Base-by-base conservation (phyloP, 1,140 invertebrate species). In the Leptinotarsa texana region DNA sequence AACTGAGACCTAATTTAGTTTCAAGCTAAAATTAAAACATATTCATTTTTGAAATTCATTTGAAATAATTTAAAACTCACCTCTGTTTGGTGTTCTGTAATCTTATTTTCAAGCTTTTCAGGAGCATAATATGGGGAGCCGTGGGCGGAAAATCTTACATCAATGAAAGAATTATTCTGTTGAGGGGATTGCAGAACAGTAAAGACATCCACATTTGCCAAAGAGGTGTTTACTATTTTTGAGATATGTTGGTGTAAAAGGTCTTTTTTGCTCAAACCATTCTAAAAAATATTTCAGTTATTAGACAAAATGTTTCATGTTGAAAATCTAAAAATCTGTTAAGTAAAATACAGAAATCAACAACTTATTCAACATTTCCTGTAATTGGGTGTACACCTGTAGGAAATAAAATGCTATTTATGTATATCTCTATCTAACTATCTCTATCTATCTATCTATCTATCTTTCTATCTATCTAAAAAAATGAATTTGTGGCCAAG, bases 71-170 rank as follows among this genome's bases (percentile, higher is more conserved):
- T 18, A 11, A 63, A 47, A 79, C 81, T 81, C 81, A 93, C 92
- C 85, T 92, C 87, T 63, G 89, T 86, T 78, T 92, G 89, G 79
- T 82, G 48, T 71, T 79, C 78, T 3, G 80, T 78, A 4, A 78
- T 87, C 72, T 94, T 90, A 2, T 93, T 93, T 78, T 98, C 95
- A 1, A 97, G 86, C 83, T 92, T 94, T 84, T 96, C 94, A 0
- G 95, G 87, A 1, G 91, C 90, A 81, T 96, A 96, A 83, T 96
- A 97, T 0, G 96, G 96, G 1, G 95, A 97, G 0, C 94, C 94
- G 84, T 98, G 96, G 0, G 94, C 96, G 1, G 96, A 94, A 84
- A 94, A 98, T 77, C 96, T 87, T 0, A 98, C 92, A 83, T 98
- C 96, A 49, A 95, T 81, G 0, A 89, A 81, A 5, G 86, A 87